Evolutionary conservation across 2,113 vertebrate species (phyloP), one percentile per base, ranked within the genome.

Genomic region (Micromys minutus): DNA sequence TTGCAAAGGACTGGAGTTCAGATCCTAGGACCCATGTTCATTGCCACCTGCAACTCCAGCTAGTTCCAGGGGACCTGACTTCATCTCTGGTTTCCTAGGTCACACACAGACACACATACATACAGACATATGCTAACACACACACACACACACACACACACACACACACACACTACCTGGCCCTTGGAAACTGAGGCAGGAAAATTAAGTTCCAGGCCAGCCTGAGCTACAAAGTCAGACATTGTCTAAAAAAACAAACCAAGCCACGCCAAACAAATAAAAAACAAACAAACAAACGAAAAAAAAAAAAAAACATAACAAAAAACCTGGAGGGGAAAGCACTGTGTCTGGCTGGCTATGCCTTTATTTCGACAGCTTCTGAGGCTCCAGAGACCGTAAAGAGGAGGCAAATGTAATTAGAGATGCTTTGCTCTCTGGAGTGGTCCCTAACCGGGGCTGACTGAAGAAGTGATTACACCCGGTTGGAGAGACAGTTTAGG

Each of bases 331-430:
- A 13, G 26, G 16, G 31, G 22, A 45, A 47, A 13, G 59, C 7
- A 57, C 50, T 69, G 0, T 2, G 59, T n/a, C 42, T 79, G 24
- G 12, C 0, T 47, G n/a, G 11, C 79, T 61, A 13, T 0, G 21
- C 21, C 34, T 85, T 42, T 75, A 2, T 50, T 29, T 15, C 39
- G 86, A 39, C 42, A 85, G 50, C 45, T 39, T 5, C 47, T 29
- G 50, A 71, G 39, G 81, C 61, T 76, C 50, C 6, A 1, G 2
- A 3, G n/a, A 75, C 5, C 42, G 79, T 6, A 21, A 88, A 50
- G 63, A 89, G 45, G 80, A 87, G 57, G 59, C 84, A 93, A 75
- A 59, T 93, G 91, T 95, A 87, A 88, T 94, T 81, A 96, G 63
- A 80, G 57, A 50, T 0, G 9, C 74, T 93, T 87, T 69, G 71